Percentiles rank a stretch among this genome's conserved stretches.
phyloP scores from a whole-genome alignment of 2,888 invertebrate species.

The Aproaerema taeniolella region DNA sequence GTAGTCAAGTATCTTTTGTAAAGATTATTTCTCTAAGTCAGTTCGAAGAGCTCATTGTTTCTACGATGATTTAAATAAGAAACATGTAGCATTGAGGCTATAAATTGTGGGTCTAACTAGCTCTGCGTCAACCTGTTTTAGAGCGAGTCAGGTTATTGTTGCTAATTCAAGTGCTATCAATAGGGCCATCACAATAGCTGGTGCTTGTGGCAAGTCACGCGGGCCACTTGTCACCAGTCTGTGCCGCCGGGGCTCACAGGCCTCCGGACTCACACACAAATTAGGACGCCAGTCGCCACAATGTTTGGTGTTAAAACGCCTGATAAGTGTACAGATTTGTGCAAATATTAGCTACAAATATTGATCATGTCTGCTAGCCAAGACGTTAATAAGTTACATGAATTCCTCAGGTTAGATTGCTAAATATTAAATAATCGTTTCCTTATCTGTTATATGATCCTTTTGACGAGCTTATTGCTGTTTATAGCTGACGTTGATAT shows the following conservation, averaged over 20 bases:
- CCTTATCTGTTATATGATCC: too few species aligned
- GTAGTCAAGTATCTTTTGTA: too few species aligned
- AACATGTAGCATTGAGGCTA: not conserved
- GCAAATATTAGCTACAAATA: slow-evolving; percentile 58
- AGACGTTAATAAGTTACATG: slow-evolving; percentile 45
- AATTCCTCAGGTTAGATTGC: slow-evolving; percentile 36
- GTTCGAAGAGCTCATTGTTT: too few species aligned
- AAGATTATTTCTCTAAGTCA: too few species aligned
- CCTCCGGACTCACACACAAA: slow-evolving; percentile 41
- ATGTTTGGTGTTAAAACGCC: slow-evolving; percentile 67
- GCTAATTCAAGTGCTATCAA: slow-evolving; percentile 14
- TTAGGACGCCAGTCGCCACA: slow-evolving; percentile 42
- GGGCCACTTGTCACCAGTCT: slow-evolving; percentile 4
- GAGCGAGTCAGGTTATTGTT: slow-evolving; percentile 2
- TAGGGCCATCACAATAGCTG: slow-evolving; percentile 11
- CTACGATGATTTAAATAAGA: too few species aligned
- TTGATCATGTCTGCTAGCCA: slow-evolving; percentile 58
- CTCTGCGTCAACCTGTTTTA: slow-evolving; percentile 7
- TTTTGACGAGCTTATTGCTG: too few species aligned
- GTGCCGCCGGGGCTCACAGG: slow-evolving; percentile 15
- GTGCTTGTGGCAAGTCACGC: slow-evolving; percentile 13
- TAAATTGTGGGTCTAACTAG: slow-evolving; percentile 2
- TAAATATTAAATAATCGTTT: slow-evolving; percentile 38
- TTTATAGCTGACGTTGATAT: too few species aligned
- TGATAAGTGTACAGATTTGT: slow-evolving; percentile 60